Base-by-base conservation (phyloP, 2,113 vertebrate genomes). In the Vanacampus margaritifer region DNA sequence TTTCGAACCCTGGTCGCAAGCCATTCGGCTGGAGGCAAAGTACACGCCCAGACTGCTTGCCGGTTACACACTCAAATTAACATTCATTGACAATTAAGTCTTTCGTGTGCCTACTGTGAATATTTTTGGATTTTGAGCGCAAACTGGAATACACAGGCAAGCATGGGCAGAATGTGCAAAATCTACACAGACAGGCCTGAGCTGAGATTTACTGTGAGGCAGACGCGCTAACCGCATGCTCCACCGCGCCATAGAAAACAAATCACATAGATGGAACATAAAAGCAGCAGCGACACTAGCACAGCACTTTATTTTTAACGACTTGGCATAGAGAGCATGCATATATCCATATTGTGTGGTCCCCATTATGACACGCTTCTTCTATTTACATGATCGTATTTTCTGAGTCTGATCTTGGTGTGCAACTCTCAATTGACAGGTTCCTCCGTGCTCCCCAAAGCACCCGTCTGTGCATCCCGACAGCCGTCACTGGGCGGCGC, bases 401-500 rank as follows among this genome's bases (percentile, higher is more conserved):
- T 53, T 21, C 6, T 6, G 35, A 35, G 16, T 24, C 24, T 48
- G 0, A 48, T 41, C 43, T 32, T 36, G 6, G n/a, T 64, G 37
- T 4, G 11, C 65, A 64, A 64, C 1, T 21, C 23, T 41, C 23
- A 65, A 24, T 53, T 39, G 6, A 32, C 83, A 99, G 97, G 95
- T 99, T 57, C 97, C 97, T 0, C 89, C 89, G 0, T 92, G 87
- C 81, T 95, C 94, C 23, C 93, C 91, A 0, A 92, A 93, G 23
- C 82, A 93, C 83, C 97, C 96, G 0, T 98, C 95, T 0, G 92
- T 95, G n/a, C 94, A 99, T n/a, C 96, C 95, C 0, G 97, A 98
- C 83, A 98, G 95, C 79, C 92, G 97, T 1, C 94, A 96, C 86
- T 98, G 97, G 97, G 95, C 94, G 0, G 93, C 97, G 0, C 93